Evolutionary conservation across 2,888 invertebrate species (phyloP).

Genomic region (Caenorhabditis sulstoni): DNA sequence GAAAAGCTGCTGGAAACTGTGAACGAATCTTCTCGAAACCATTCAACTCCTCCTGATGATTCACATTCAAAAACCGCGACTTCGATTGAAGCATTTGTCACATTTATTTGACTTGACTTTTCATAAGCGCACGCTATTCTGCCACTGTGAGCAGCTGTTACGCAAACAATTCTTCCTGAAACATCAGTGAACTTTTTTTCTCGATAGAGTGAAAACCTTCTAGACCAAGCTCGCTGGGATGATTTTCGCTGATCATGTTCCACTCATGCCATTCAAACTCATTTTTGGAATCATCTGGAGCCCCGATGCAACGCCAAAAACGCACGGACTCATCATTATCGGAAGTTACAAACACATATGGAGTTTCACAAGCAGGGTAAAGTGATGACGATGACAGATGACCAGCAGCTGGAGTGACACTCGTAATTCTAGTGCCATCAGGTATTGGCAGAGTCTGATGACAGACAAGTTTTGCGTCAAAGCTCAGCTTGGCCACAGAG

Average conservation of each 20-base stretch:
- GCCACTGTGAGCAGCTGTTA: conserved; percentile 97
- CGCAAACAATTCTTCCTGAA: conserved; percentile 80
- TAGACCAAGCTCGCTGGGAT: conserved; percentile 74
- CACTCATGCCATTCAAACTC: conserved; percentile 74
- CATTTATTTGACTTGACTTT: conserved; percentile 33
- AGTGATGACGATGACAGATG: conserved; percentile 97
- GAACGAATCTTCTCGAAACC: conserved; percentile 77
- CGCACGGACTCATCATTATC: conserved; percentile 90
- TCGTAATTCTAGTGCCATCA: conserved; percentile 52
- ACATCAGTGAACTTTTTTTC: too few relatives aligned
- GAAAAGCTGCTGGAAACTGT: conserved; percentile 25
- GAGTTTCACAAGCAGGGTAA: conserved; percentile 98
- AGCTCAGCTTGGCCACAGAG: conserved; percentile 73
- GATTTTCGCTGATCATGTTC: conserved; percentile 77
- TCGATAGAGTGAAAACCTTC: conserved; percentile 70
- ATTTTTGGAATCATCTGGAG: conserved; percentile 5
- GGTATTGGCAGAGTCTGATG: conserved; percentile 67
- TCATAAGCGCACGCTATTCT: conserved; percentile 97
- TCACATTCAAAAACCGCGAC: conserved; percentile 99
- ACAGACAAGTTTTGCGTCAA: conserved; percentile 73
- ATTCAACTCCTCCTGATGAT: conserved; percentile 88
- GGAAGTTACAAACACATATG: conserved; percentile 95
- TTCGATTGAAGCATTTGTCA: conserved; percentile 68
- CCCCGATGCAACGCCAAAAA: conserved; percentile 82
- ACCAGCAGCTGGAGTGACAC: conserved; percentile 93